Evolutionary conservation across 2,797 vertebrate genomes (phyloP).

Genomic region (Argya squamiceps): DNA sequence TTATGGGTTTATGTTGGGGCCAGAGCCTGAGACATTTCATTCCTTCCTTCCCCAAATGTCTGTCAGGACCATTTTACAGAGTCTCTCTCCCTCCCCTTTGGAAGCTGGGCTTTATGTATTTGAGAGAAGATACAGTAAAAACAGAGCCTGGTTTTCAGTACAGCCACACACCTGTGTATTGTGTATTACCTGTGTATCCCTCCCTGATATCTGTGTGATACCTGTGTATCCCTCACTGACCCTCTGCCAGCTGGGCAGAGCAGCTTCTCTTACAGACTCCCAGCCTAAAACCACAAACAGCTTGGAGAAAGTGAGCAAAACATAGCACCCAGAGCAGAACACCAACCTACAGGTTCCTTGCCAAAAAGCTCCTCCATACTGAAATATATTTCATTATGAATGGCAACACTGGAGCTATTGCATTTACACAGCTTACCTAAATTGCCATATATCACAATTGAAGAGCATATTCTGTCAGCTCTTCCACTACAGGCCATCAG

Average conservation of each 20-base stretch:
- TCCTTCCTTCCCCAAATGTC: not conserved
- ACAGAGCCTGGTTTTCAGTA: not conserved
- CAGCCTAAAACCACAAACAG: not conserved
- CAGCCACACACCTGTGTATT: not conserved
- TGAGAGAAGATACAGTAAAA: not conserved
- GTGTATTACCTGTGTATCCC: accelerated
- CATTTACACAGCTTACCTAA: not conserved
- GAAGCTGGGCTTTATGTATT: not conserved
- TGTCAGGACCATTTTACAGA: not conserved
- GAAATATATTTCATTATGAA: not conserved
- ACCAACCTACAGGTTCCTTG: not conserved
- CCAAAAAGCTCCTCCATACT: not conserved
- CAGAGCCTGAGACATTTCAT: not conserved
- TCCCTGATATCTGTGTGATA: not conserved
- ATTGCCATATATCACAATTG: not conserved
- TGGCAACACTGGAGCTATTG: not conserved
- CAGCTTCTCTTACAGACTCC: not conserved
- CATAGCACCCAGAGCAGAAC: accelerated
- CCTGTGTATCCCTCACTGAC: not conserved
- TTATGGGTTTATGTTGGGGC: not conserved
- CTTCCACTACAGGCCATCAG: slow-evolving; percentile 1
- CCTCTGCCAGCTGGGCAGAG: not conserved
- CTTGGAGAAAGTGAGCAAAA: not conserved
- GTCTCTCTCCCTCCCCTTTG: not conserved
- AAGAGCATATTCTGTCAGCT: not conserved